phyloP scores from a whole-genome alignment of 2,797 vertebrate genomes.

The Lerista edwardsae region DNA sequence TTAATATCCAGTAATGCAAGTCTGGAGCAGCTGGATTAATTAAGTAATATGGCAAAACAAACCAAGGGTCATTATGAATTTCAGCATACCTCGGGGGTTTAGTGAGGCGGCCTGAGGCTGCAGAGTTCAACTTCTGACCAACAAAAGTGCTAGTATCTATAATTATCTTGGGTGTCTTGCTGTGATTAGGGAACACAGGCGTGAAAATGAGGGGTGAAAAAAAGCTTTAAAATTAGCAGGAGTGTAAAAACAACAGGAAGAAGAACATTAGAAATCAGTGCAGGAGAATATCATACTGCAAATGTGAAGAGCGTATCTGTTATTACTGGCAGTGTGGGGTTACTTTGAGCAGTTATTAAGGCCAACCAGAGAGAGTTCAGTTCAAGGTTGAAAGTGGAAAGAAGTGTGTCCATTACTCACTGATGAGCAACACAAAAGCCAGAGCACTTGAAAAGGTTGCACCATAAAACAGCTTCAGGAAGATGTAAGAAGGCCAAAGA shows the following conservation, averaged over 20 bases:
- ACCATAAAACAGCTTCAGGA: conserved; percentile 26
- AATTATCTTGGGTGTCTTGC: conserved; percentile 46
- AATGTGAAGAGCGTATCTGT: conserved; percentile 59
- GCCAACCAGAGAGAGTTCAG: conserved; percentile 68
- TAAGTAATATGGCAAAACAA: conserved; percentile 69
- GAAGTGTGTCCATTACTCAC: conserved; percentile 8
- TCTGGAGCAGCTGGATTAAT: conserved; percentile 65
- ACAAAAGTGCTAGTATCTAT: conserved; percentile 51
- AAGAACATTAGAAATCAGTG: conserved; percentile 60
- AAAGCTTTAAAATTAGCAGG: conserved; percentile 54
- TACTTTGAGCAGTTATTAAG: conserved; percentile 69
- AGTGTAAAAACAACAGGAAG: conserved; percentile 61
- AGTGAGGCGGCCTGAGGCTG: conserved; percentile 40
- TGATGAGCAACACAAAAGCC: neutral
- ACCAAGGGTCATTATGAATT: conserved; percentile 50
- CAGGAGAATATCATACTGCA: conserved; percentile 62
- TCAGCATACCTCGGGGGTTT: conserved; percentile 54
- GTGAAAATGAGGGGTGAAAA: neutral
- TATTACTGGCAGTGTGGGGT: conserved; percentile 70
- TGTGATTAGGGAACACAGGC: conserved; percentile 47
- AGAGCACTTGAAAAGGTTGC: neutral
- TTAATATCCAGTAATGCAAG: conserved; percentile 73
- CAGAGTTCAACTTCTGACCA: conserved; percentile 62
- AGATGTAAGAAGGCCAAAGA: neutral
- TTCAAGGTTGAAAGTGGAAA: conserved; percentile 61